Conservation (phyloP, 2,797 vertebrate genomes). For the Lagorchestes hirsutus region DNA sequence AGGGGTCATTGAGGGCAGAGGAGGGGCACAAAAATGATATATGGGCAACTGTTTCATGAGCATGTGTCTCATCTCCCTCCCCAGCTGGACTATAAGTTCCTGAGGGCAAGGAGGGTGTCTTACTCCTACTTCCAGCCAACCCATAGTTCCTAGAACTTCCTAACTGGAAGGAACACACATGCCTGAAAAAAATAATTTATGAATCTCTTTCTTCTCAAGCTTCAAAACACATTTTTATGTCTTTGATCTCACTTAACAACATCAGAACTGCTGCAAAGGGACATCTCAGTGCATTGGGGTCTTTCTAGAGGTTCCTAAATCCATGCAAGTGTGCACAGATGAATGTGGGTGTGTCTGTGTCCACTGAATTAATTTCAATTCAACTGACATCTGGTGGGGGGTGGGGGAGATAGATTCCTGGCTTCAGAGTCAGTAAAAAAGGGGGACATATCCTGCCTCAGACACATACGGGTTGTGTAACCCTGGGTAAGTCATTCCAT, state of each 20-base stretch:
- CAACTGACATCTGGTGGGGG: not conserved
- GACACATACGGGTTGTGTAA: not conserved
- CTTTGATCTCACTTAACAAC: slow-evolving; percentile 22
- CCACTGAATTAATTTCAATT: not conserved
- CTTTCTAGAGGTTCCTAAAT: not conserved
- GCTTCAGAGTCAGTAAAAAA: not conserved
- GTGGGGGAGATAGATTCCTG: not conserved
- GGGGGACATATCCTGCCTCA: not conserved
- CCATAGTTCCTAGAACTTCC: not conserved
- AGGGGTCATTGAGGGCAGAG: slow-evolving; percentile 3
- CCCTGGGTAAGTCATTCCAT: not conserved
- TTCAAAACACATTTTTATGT: not conserved
- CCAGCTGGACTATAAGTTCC: not conserved
- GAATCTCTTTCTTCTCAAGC: slow-evolving; percentile 7
- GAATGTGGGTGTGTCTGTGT: not conserved
- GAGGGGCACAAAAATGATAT: not conserved
- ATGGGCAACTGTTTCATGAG: not conserved
- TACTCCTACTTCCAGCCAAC: not conserved
- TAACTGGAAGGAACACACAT: not conserved
- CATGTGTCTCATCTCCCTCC: not conserved
- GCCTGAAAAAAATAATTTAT: not conserved
- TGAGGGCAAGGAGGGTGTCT: not conserved
- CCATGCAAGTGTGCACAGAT: not conserved
- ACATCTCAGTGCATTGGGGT: not conserved
- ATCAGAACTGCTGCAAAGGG: not conserved